Conservation (phyloP, 2,888 invertebrate species). For the Standfussiana lucernea region DNA sequence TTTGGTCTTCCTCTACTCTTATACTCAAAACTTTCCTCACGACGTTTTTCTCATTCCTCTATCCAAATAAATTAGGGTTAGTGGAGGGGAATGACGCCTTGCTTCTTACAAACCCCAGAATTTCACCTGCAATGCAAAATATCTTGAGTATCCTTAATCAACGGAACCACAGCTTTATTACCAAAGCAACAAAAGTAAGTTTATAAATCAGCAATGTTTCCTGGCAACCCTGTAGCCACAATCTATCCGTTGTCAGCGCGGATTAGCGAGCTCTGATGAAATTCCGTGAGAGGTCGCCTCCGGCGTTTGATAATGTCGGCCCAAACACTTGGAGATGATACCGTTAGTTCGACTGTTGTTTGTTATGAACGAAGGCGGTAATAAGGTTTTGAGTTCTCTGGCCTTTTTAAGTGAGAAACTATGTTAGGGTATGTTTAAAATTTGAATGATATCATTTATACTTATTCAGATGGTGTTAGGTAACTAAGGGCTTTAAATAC, state of each 20-base stretch:
- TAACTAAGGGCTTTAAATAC: no score
- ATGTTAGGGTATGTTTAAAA: no score
- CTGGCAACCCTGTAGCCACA: constrained; percentile 18
- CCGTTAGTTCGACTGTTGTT: not conserved
- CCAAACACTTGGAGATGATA: not conserved
- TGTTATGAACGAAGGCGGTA: not conserved
- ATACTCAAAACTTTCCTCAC: no score
- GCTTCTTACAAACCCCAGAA: not conserved
- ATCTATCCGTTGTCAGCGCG: constrained; percentile 42
- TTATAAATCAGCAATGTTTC: constrained; percentile 3
- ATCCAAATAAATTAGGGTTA: not conserved
- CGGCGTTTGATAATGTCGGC: constrained; percentile 9
- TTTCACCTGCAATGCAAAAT: not conserved
- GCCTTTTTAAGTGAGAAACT: no score
- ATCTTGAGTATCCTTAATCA: not conserved
- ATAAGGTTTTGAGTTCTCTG: no score
- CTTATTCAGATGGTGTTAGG: no score
- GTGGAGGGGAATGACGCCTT: not conserved
- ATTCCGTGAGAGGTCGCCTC: constrained; percentile 25
- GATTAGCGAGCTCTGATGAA: constrained; percentile 51
- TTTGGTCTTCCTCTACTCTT: no score
- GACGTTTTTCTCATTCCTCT: no score
- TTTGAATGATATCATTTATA: no score
- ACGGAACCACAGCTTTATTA: not conserved
- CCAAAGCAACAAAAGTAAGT: not conserved